Percentiles rank a stretch among this genome's conserved stretches.
These are phyloP conservation scores for Engraulis encrasicolus DNA, from an alignment of 2,113 vertebrate genomes.

Conservation along the genomic window DNA sequence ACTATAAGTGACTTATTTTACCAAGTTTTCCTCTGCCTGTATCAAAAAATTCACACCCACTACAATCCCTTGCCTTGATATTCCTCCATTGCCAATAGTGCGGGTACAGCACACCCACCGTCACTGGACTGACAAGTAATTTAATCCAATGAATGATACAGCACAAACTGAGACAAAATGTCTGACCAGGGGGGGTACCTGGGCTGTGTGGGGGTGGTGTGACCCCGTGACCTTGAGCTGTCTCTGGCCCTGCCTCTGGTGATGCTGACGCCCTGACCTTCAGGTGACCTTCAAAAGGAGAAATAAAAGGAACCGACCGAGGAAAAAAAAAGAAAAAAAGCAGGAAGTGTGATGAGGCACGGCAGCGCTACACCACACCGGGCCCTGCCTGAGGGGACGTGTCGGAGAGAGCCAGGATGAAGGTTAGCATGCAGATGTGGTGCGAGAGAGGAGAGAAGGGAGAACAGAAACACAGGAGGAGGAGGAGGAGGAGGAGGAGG, in stretches of 20 bases:
- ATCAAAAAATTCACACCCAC: not conserved
- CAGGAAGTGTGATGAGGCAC: not conserved
- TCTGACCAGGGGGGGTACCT: not conserved
- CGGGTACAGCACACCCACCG: not conserved
- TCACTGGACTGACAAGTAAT: not conserved
- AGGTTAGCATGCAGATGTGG: not conserved
- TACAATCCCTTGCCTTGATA: not conserved
- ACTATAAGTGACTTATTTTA: too few species aligned
- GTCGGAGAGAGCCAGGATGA: not conserved
- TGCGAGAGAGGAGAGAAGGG: not conserved
- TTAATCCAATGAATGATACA: not conserved
- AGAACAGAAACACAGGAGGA: not conserved
- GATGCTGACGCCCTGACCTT: not conserved
- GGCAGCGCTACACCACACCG: not conserved
- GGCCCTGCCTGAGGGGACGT: not conserved
- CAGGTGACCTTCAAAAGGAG: not conserved
- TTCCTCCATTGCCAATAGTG: not conserved
- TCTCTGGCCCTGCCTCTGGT: not conserved
- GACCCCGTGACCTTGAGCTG: not conserved
- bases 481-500: not conserved
- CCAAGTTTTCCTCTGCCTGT: not conserved
- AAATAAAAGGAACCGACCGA: not conserved
- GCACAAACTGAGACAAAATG: not conserved
- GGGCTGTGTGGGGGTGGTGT: not conserved
- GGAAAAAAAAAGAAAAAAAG: too few species aligned